Evolutionary conservation across 2,113 vertebrate genomes (phyloP).

Genomic region (Irena cyanogastra): DNA sequence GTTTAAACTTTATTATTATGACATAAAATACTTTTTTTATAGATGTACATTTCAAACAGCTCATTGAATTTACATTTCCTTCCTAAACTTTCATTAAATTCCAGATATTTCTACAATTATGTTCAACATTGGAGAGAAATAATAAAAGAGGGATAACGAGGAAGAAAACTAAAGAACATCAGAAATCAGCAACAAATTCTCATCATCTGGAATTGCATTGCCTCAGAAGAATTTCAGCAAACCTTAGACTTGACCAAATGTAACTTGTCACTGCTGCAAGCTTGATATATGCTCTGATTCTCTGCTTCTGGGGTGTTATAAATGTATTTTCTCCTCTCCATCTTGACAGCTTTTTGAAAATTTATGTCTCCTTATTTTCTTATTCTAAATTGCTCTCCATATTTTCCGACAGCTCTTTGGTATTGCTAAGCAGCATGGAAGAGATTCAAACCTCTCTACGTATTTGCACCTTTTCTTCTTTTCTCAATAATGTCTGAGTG

Average conservation of each 20-base stretch:
- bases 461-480: background rate
- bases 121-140: background rate
- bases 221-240: background rate
- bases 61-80: background rate
- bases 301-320: background rate
- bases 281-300: background rate
- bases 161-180: background rate
- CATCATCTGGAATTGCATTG: background rate
- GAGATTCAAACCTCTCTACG: background rate
- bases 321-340: background rate
- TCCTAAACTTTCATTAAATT: background rate
- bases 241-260: background rate
- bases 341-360: background rate
- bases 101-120: background rate
- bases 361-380: background rate
- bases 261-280: background rate
- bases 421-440: background rate
- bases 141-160: background rate
- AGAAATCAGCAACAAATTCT: background rate
- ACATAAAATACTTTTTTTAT: background rate
- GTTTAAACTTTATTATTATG: background rate
- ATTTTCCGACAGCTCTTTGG: background rate
- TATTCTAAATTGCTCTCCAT: background rate
- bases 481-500: background rate
- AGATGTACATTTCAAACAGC: background rate